Conservation (phyloP, 2,113 vertebrate genomes). For the Carettochelys insculpta region DNA sequence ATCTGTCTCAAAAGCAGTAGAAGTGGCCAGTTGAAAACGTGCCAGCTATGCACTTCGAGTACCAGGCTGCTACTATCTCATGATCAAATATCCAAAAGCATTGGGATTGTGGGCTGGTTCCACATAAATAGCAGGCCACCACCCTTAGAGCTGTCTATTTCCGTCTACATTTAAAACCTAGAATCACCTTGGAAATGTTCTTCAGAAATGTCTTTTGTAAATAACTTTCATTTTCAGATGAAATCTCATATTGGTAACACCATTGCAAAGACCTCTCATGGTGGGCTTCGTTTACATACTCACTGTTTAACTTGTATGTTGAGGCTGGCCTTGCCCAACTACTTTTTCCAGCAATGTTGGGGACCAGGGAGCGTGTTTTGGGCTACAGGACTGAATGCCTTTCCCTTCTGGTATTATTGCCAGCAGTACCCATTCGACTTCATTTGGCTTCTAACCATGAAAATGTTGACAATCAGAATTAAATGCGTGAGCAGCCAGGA, state of each 20-base stretch:
- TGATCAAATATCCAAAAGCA: conserved; percentile 35
- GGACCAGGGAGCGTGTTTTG: neutral
- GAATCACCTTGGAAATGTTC: conserved; percentile 1
- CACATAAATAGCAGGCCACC: conserved; percentile 29
- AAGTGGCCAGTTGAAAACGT: neutral
- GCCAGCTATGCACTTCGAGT: neutral
- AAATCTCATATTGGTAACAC: neutral
- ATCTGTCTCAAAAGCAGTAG: conserved; percentile 17
- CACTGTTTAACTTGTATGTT: neutral
- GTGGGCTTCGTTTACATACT: neutral
- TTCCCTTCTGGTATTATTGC: neutral
- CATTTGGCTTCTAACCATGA: neutral
- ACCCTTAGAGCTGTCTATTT: conserved; percentile 7
- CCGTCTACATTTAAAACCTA: conserved; percentile 9
- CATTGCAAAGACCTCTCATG: neutral
- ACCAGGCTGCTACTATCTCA: conserved; percentile 14
- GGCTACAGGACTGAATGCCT: neutral
- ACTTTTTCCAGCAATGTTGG: neutral
- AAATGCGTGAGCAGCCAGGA: neutral
- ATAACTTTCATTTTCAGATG: neutral
- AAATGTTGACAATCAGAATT: neutral
- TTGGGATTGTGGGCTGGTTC: conserved; percentile 8
- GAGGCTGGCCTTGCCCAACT: neutral
- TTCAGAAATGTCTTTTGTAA: conserved; percentile 2
- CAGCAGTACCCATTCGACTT: neutral